Conservation (phyloP, 2,888 invertebrate genomes). For the Nomada fucata region DNA sequence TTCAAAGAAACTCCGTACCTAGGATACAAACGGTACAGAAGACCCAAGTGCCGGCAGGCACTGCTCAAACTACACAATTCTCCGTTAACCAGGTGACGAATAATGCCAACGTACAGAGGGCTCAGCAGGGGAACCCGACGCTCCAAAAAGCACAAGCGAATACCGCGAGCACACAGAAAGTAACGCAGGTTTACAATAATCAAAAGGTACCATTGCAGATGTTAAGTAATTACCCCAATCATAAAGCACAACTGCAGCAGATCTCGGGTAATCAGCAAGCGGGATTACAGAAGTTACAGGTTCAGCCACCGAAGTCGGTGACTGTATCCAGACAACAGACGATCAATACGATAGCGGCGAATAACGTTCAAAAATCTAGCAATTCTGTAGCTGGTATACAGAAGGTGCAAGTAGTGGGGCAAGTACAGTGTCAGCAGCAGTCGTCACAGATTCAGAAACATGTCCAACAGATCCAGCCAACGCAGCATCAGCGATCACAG, state of each 20-base stretch:
- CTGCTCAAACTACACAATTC: constrained; percentile 65
- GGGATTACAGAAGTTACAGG: constrained; percentile 66
- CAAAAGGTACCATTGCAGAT: constrained; percentile 73
- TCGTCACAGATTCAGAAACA: constrained; percentile 56
- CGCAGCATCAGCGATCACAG: constrained; percentile 60
- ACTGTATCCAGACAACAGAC: constrained; percentile 69
- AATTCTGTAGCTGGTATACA: constrained; percentile 69
- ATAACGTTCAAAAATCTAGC: constrained; percentile 74
- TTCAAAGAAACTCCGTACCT: constrained; percentile 71
- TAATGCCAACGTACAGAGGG: constrained; percentile 72
- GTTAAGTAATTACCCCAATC: constrained; percentile 66
- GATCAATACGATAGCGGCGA: constrained; percentile 43
- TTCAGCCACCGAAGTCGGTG: constrained; percentile 71
- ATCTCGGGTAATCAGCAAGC: constrained; percentile 53
- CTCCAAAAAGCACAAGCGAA: constrained; percentile 63
- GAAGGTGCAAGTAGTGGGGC: constrained; percentile 65
- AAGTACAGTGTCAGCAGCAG: constrained; percentile 58
- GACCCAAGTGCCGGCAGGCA: constrained; percentile 68
- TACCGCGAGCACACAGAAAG: constrained; percentile 56
- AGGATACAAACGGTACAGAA: constrained; percentile 74
- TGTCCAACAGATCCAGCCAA: constrained; percentile 53
- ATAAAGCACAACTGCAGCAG: constrained; percentile 71
- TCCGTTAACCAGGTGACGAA: constrained; percentile 72
- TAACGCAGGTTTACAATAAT: constrained; percentile 69
- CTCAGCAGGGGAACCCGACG: constrained; percentile 65